Evolutionary conservation across 1,140 invertebrate genomes (phyloP).

Genomic region (Scylla paramamosain): DNA sequence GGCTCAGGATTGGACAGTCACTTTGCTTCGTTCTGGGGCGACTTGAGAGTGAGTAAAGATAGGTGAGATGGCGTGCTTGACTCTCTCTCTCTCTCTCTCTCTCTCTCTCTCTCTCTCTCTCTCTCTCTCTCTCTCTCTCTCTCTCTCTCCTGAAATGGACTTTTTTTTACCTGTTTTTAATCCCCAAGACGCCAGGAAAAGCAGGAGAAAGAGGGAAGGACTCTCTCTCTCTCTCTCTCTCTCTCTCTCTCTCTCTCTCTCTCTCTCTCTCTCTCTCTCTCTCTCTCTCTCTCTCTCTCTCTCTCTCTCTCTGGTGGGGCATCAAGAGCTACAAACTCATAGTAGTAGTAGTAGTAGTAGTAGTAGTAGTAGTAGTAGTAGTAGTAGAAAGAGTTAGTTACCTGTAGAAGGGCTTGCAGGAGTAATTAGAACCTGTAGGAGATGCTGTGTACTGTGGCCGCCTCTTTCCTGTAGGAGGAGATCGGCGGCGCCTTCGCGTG

Average conservation of each 20-base stretch:
- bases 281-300: too few species aligned
- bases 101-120: conserved; percentile 12
- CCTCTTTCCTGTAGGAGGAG: too few species aligned
- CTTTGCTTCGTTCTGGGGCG: not conserved
- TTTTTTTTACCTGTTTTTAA: not conserved
- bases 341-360: too few species aligned
- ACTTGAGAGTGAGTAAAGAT: not conserved
- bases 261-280: not conserved
- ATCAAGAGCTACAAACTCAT: too few species aligned
- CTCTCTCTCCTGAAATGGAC: not conserved
- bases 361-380: too few species aligned
- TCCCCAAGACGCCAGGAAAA: not conserved
- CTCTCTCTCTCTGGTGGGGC: not conserved
- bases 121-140: conserved; percentile 16
- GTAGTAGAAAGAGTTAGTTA: too few species aligned
- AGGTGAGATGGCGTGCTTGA: not conserved
- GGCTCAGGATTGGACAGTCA: too few species aligned
- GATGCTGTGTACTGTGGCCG: too few species aligned
- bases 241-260: not conserved
- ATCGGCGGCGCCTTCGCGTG: too few species aligned
- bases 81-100: conserved; percentile 11
- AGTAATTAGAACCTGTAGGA: too few species aligned
- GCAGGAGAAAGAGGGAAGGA: too few species aligned
- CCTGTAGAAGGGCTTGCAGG: too few species aligned
- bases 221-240: not conserved